Evolutionary conservation across 1,140 invertebrate genomes (phyloP).

Genomic region (Brachionus rotundiformis): DNA sequence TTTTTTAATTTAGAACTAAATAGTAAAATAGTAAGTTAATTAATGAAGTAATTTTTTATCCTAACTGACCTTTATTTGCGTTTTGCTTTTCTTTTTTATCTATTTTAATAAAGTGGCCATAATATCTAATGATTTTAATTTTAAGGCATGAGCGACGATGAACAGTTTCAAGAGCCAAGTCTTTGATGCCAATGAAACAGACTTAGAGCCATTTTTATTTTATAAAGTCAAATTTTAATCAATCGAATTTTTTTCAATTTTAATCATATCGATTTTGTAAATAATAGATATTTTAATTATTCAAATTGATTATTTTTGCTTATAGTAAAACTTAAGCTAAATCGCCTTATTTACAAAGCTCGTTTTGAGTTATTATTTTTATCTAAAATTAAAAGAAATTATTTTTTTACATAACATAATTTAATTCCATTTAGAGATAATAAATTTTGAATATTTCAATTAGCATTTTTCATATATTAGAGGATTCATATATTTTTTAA

Average conservation of each 20-base stretch:
- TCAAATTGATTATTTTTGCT: not conserved
- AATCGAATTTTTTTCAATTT: not conserved
- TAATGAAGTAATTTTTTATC: too few relatives aligned
- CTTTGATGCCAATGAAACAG: too few relatives aligned
- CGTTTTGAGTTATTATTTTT: conserved; percentile 1
- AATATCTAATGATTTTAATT: not conserved
- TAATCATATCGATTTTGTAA: not conserved
- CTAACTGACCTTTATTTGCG: too few relatives aligned
- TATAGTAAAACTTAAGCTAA: conserved; percentile 15
- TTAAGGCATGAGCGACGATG: conserved; percentile 19
- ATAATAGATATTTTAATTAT: not conserved
- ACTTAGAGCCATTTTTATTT: not conserved
- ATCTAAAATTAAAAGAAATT: not conserved
- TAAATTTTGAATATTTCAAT: too few relatives aligned
- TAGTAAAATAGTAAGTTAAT: too few relatives aligned
- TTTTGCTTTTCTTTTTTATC: too few relatives aligned
- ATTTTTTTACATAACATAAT: not conserved
- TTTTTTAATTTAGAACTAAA: too few relatives aligned
- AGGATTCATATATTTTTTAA: too few relatives aligned
- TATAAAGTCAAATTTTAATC: not conserved
- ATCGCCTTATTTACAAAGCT: conserved; percentile 1
- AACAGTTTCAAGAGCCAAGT: not conserved
- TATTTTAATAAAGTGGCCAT: too few relatives aligned
- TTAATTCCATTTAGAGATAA: not conserved
- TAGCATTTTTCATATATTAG: too few relatives aligned